phyloP scores from a whole-genome alignment of 1,140 invertebrate species.

The Melanaphis sacchari region DNA sequence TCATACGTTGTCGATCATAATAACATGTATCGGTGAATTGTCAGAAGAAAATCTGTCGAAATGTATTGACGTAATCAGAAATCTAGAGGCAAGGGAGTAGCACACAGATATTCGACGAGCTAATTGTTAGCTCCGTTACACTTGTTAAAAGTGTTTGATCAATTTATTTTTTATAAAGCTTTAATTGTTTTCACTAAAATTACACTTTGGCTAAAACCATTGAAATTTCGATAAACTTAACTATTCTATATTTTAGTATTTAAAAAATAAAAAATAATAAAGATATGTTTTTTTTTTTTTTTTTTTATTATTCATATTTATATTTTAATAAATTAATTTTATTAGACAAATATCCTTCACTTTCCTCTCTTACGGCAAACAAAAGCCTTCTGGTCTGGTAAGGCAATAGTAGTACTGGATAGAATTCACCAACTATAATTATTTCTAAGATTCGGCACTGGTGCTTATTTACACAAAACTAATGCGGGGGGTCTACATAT shows the following conservation, averaged over 20 bases:
- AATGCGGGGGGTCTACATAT: background rate
- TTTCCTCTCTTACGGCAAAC: background rate
- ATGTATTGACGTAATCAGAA: background rate
- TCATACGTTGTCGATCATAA: background rate
- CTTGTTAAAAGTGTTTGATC: too few species aligned
- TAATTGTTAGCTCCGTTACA: too few species aligned
- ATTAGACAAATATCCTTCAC: background rate
- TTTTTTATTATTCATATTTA: background rate
- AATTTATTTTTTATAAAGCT: too few species aligned
- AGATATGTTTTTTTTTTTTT: background rate
- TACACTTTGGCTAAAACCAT: too few species aligned
- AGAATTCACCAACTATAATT: background rate
- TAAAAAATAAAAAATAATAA: background rate
- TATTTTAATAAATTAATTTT: background rate
- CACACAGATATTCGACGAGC: too few species aligned
- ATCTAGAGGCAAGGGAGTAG: background rate
- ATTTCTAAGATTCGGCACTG: background rate
- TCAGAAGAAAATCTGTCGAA: background rate
- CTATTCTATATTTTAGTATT: too few species aligned
- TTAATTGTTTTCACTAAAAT: too few species aligned
- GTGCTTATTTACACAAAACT: background rate
- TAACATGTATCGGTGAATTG: background rate
- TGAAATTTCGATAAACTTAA: background rate
- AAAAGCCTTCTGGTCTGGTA: background rate
- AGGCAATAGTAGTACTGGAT: background rate